phyloP scores from a whole-genome alignment of 2,113 vertebrate species.

The Eptatretus burgeri region DNA sequence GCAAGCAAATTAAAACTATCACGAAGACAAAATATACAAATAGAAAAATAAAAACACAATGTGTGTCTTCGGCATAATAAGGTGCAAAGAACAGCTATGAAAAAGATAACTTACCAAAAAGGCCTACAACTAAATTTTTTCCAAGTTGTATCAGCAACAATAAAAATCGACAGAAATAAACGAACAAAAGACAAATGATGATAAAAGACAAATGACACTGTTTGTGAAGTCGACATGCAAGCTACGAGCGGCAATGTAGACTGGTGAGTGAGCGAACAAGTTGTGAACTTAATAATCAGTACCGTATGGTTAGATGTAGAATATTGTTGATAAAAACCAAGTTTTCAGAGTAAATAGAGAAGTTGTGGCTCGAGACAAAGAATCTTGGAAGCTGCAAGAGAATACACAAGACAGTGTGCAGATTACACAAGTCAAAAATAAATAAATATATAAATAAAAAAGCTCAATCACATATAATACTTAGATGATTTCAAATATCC shows the following conservation, averaged over 20 bases:
- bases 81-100: not conserved
- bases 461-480: not conserved
- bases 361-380: constrained; percentile 32
- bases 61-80: not conserved
- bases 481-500: not conserved
- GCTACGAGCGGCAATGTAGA: too few relatives aligned
- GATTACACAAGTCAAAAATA: not conserved
- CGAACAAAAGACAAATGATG: too few relatives aligned
- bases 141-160: too few relatives aligned
- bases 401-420: not conserved
- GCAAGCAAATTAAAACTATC: not conserved
- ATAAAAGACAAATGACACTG: too few relatives aligned
- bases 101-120: not conserved
- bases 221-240: too few relatives aligned
- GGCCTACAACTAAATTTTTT: too few relatives aligned
- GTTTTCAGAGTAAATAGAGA: constrained; percentile 30
- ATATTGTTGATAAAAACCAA: constrained; percentile 44
- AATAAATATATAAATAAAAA: not conserved
- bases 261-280: not conserved
- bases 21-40: not conserved
- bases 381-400: constrained; percentile 33
- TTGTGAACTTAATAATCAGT: too few relatives aligned
- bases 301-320: constrained; percentile 16
- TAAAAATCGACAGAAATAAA: too few relatives aligned
- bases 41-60: not conserved